phyloP scores from a whole-genome alignment of 2,113 vertebrate genomes.

The Oceanodroma tethys region DNA sequence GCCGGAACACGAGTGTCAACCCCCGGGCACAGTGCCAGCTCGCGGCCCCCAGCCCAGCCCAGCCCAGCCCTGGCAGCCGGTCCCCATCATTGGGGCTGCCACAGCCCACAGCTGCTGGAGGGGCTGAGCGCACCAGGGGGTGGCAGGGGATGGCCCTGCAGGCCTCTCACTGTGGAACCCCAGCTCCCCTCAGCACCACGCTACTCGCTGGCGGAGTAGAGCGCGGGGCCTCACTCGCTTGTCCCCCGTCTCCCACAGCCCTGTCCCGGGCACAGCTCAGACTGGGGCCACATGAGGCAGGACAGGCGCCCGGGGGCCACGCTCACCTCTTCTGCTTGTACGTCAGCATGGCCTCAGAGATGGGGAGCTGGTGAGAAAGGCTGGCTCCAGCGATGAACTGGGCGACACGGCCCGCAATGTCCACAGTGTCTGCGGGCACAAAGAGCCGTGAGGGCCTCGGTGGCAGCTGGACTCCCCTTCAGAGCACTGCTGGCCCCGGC shows the following conservation, averaged over 20 bases:
- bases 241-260: not conserved
- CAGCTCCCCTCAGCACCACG: not conserved
- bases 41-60: not conserved
- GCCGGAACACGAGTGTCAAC: conserved; percentile 35
- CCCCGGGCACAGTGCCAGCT: not conserved
- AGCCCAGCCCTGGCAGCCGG: not conserved
- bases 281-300: fast-evolving
- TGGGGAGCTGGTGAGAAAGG: conserved; percentile 93
- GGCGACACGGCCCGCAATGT: conserved; percentile 76
- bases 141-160: not conserved
- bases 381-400: conserved; percentile 95
- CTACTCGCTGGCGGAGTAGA: fast-evolving
- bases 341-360: conserved; percentile 96
- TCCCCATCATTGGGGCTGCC: not conserved
- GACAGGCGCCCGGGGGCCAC: fast-evolving
- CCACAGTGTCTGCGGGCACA: conserved; percentile 76
- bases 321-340: conserved; percentile 97
- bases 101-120: not conserved
- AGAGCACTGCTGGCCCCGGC: not conserved
- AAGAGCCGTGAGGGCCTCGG: not conserved
- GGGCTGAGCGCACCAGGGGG: not conserved
- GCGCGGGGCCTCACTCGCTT: not conserved
- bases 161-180: not conserved
- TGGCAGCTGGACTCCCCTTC: not conserved
- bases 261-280: not conserved